Base-by-base conservation (phyloP, 2,113 vertebrate species). In the Steatornis caripensis region DNA sequence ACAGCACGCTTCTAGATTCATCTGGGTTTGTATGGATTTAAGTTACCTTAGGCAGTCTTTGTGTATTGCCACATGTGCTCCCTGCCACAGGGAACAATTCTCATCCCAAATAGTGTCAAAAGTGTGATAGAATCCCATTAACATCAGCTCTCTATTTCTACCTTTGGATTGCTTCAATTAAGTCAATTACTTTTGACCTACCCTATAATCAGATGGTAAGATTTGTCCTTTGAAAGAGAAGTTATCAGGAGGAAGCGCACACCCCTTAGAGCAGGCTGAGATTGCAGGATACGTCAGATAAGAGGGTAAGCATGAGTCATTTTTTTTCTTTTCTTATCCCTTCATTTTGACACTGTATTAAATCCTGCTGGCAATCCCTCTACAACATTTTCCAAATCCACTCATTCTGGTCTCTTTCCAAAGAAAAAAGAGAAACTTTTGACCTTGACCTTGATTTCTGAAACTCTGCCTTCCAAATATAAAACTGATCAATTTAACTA, bases 201-300 rank as follows among this genome's bases (percentile, higher is more conserved):
- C 53, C 21, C 32, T 79, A 32, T 72, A 89, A 92, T 91, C 86
- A 89, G 57, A 95, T 85, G 57, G 23, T 75, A 76, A 55, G n/a
- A 84, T 90, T 93, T 96, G n/a, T 82, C 61, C 57, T 95, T 95
- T 84, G 80, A 76, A 93, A 84, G 14, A 46, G 12, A 75, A 32
- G 39, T 89, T 92, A 96, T 94, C 92, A 72, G 65, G n/a, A 91
- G 74, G 80, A 93, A 79, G 53, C 3, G 12, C 20, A 79, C 27
- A 89, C 24, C 39, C 71, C 88, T 94, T 81, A 84, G 36, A 95
- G 92, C 76, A 87, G 22, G 66, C 49, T 61, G 70, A 22, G 7
- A 79, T 87, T 84, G 26, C 9, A 90, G 88, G 64, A n/a, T 70
- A 53, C 64, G 48, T 71, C 68, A 94, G 94, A 92, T 94, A 94